Conservation (phyloP, 2,113 vertebrate species). For the Numida meleagris region DNA sequence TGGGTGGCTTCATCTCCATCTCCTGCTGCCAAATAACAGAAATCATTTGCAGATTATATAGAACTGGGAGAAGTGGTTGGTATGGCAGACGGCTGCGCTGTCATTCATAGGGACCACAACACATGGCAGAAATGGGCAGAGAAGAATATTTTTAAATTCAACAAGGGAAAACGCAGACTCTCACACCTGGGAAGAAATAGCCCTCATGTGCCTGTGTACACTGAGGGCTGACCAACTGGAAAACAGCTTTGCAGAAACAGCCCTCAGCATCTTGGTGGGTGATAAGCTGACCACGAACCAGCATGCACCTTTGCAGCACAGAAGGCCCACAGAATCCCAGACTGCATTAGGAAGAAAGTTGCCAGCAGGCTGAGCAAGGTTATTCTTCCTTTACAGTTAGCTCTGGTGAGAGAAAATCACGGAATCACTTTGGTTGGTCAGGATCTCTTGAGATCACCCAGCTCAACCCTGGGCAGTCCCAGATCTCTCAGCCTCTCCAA, state of each 20-base stretch:
- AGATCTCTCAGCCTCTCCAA: neutral
- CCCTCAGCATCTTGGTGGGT: fast-evolving
- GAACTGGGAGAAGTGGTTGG: neutral
- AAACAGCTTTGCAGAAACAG: neutral
- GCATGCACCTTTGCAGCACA: neutral
- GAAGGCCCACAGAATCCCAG: neutral
- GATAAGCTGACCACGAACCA: neutral
- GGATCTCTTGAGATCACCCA: neutral
- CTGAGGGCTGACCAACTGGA: neutral
- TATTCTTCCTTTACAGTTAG: neutral
- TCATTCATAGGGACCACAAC: neutral
- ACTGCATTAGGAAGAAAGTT: neutral
- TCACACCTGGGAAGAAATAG: neutral
- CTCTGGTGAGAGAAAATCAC: neutral
- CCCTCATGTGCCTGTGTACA: neutral
- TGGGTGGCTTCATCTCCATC: neutral
- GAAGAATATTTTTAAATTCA: neutral
- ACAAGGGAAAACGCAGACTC: neutral
- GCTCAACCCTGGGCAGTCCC: neutral
- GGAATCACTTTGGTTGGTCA: neutral
- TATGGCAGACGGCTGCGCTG: neutral
- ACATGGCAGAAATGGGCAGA: neutral
- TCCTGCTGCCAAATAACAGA: neutral
- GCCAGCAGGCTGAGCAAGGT: neutral
- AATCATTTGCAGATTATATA: no score